Evolutionary conservation across 2,113 vertebrate genomes (phyloP).

Genomic region (Misgurnus mizolepis): DNA sequence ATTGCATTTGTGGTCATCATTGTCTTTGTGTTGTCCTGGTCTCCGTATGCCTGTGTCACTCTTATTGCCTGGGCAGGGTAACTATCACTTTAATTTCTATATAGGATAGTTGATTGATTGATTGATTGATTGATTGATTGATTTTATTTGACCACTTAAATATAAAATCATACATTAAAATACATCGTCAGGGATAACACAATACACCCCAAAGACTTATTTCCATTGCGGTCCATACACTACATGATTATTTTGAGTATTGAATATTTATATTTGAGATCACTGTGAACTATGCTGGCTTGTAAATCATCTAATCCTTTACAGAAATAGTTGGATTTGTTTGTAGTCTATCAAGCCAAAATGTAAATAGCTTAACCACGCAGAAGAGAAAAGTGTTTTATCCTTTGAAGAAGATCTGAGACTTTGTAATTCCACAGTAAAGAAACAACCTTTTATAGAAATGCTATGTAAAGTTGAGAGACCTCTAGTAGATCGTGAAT

Average conservation of each 20-base stretch:
- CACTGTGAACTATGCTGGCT: no score
- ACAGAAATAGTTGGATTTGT: neutral
- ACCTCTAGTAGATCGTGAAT: no score
- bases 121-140: no score
- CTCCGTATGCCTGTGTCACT: constrained; percentile 88
- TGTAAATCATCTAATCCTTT: neutral
- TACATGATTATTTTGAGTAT: no score
- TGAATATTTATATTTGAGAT: no score
- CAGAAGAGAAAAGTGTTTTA: neutral
- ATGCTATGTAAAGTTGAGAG: neutral
- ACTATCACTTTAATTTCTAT: constrained; percentile 45
- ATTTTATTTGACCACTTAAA: no score
- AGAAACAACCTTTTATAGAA: constrained; percentile 20
- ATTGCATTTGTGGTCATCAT: constrained; percentile 88
- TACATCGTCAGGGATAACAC: no score
- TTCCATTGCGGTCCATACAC: no score
- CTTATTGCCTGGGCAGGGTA: constrained; percentile 92
- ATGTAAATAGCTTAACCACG: neutral
- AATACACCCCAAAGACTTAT: no score
- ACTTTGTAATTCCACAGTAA: neutral
- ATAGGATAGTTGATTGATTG: neutral
- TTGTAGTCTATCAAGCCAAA: neutral
- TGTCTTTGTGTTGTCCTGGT: constrained; percentile 91
- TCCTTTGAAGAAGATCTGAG: neutral
- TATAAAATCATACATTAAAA: no score